Evolutionary conservation across 2,797 vertebrate genomes (phyloP).

Genomic region (Sebastiscus tertius): DNA sequence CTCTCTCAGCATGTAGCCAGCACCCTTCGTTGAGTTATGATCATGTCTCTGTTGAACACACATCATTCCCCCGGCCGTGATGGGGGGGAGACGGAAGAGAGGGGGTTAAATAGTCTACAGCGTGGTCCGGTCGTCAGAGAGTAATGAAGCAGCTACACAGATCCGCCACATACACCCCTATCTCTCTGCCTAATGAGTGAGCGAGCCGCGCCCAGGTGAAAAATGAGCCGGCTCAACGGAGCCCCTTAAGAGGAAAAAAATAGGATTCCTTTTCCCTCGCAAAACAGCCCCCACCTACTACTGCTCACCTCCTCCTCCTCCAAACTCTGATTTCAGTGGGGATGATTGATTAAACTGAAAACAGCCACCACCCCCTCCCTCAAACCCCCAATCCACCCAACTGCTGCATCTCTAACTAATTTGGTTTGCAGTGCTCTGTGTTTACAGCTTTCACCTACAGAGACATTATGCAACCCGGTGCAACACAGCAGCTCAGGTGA

Average conservation of each 20-base stretch:
- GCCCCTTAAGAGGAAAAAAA: slow-evolving; percentile 47
- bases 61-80: slow-evolving; percentile 14
- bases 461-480: slow-evolving; percentile 18
- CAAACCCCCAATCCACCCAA: slow-evolving; percentile 10
- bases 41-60: slow-evolving; percentile 45
- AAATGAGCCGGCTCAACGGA: slow-evolving; percentile 58
- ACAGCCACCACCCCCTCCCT: not conserved
- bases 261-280: slow-evolving; percentile 27
- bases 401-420: slow-evolving; percentile 57
- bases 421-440: slow-evolving; percentile 36
- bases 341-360: slow-evolving; percentile 72
- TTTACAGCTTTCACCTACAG: slow-evolving; percentile 40
- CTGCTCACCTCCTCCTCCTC: not conserved
- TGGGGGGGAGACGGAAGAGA: not conserved
- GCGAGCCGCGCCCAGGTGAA: slow-evolving; percentile 61
- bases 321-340: slow-evolving; percentile 41
- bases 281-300: slow-evolving; percentile 19
- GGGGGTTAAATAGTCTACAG: slow-evolving; percentile 53
- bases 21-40: slow-evolving; percentile 54
- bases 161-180: slow-evolving; percentile 43
- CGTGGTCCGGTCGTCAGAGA: slow-evolving; percentile 45
- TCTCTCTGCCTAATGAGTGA: slow-evolving; percentile 71
- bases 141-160: slow-evolving; percentile 67
- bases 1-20: slow-evolving; percentile 35
- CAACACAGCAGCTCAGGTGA: slow-evolving; percentile 15